Percentiles rank a stretch among this genome's conserved stretches.
Conservation (phyloP, 2,888 invertebrate genomes). For the Eutolmus rufibarbis region DNA sequence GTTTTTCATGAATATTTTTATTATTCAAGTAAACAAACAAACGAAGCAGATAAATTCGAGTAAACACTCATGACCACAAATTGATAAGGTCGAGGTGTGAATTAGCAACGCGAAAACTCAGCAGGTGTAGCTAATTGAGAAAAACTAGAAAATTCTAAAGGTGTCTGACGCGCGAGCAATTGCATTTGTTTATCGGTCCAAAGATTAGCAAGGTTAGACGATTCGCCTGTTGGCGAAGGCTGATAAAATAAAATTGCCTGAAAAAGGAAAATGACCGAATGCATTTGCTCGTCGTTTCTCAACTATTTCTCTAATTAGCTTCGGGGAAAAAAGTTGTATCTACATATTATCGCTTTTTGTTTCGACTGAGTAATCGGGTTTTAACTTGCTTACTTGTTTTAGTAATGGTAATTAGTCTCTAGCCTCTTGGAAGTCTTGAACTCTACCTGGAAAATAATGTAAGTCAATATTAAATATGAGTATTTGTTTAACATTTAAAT, state of each 20-base stretch:
- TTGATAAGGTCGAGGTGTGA: not conserved
- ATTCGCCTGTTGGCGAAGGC: not conserved
- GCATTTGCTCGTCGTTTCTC: not conserved
- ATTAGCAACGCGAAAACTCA: not conserved
- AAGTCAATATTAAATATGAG: not conserved
- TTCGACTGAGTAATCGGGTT: not conserved
- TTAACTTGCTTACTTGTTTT: not conserved
- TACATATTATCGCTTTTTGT: not conserved
- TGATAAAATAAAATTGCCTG: not conserved
- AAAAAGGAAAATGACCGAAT: not conserved
- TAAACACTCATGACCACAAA: not conserved
- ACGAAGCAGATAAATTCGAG: not conserved
- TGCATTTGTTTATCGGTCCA: not conserved
- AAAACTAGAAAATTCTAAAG: not conserved
- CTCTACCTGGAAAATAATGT: not conserved
- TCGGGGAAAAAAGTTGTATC: not conserved
- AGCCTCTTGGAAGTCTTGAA: not conserved
- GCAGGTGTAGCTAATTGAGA: not conserved
- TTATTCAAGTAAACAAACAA: not conserved
- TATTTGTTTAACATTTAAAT: not conserved
- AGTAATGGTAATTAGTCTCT: not conserved
- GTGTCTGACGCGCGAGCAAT: not conserved
- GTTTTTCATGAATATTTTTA: not conserved
- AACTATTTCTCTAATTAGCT: not conserved
- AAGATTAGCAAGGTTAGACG: not conserved